These are phyloP conservation scores for Drosophila subquinaria DNA, from an alignment of 2,888 invertebrate genomes.

Conservation along the genomic window DNA sequence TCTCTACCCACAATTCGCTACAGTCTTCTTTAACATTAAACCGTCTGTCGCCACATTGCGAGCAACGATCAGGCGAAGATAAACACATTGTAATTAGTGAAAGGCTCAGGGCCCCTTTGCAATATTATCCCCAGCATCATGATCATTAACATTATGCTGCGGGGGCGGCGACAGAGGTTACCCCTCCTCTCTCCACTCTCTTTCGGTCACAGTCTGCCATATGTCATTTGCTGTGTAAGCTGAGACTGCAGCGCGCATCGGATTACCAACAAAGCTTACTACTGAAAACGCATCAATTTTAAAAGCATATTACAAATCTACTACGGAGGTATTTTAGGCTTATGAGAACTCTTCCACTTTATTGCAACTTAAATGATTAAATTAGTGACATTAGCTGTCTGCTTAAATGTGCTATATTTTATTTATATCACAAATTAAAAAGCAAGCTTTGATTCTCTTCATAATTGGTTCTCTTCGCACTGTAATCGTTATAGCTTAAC, in stretches of 20 bases:
- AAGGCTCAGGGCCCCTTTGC: slow-evolving; percentile 49
- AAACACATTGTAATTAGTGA: slow-evolving; percentile 77
- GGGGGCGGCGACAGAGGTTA: slow-evolving; percentile 28
- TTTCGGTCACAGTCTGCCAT: slow-evolving; percentile 47
- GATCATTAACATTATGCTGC: slow-evolving; percentile 19
- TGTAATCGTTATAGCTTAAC: not conserved
- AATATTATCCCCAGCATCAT: slow-evolving; percentile 30
- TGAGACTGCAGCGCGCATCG: slow-evolving; percentile 66
- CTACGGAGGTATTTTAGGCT: slow-evolving; percentile 4
- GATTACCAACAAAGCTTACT: slow-evolving; percentile 60
- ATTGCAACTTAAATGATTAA: not conserved
- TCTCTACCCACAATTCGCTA: slow-evolving; percentile 5
- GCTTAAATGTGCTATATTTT: not conserved
- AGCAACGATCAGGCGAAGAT: slow-evolving; percentile 64
- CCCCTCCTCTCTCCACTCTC: not conserved
- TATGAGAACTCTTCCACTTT: slow-evolving; percentile 2
- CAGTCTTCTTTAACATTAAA: slow-evolving; percentile 43
- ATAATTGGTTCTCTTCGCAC: not conserved
- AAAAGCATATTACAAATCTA: slow-evolving; percentile 25
- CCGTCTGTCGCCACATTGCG: slow-evolving; percentile 75
- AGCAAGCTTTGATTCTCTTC: not conserved
- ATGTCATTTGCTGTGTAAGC: slow-evolving; percentile 72
- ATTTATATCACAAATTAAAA: not conserved
- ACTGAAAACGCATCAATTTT: slow-evolving; percentile 20
- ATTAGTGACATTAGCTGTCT: not conserved